phyloP scores from a whole-genome alignment of 2,113 vertebrate genomes.

The Amphiprion percula region DNA sequence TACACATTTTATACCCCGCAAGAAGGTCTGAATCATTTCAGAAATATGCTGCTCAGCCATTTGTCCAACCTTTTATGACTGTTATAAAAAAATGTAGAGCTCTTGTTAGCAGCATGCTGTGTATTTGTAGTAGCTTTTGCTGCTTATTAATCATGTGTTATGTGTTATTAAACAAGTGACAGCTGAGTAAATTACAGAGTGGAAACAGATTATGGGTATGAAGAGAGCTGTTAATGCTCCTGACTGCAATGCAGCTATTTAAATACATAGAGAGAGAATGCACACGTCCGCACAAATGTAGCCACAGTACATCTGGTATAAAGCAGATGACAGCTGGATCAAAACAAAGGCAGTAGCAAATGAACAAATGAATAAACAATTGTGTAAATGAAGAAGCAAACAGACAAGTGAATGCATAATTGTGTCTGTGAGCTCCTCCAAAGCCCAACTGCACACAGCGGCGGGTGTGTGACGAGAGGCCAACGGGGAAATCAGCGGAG shows the following conservation, averaged over 20 bases:
- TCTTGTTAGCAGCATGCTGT: not conserved
- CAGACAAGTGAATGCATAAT: constrained; percentile 68
- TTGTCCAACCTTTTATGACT: constrained; percentile 7
- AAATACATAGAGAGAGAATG: not conserved
- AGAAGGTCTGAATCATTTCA: constrained; percentile 33
- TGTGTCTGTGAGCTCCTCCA: constrained; percentile 62
- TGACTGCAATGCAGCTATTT: constrained; percentile 17
- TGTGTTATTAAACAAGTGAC: constrained; percentile 42
- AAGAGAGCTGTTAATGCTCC: constrained; percentile 41
- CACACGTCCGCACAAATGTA: constrained; percentile 15
- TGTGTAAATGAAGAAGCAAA: constrained; percentile 69
- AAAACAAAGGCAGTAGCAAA: constrained; percentile 62
- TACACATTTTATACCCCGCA: constrained; percentile 38
- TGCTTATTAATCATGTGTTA: constrained; percentile 64
- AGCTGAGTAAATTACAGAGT: constrained; percentile 41
- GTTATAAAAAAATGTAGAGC: constrained; percentile 3
- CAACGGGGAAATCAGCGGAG: constrained; percentile 81
- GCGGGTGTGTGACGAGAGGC: constrained; percentile 63
- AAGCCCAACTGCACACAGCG: constrained; percentile 41
- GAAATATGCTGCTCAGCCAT: constrained; percentile 22
- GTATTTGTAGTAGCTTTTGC: constrained; percentile 1
- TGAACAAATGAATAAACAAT: constrained; percentile 75
- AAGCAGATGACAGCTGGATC: constrained; percentile 67
- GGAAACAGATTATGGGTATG: constrained; percentile 39
- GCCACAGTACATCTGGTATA: constrained; percentile 32